Evolutionary conservation across 1,140 invertebrate genomes (phyloP).

Genomic region (Caenorhabditis inopinata): DNA sequence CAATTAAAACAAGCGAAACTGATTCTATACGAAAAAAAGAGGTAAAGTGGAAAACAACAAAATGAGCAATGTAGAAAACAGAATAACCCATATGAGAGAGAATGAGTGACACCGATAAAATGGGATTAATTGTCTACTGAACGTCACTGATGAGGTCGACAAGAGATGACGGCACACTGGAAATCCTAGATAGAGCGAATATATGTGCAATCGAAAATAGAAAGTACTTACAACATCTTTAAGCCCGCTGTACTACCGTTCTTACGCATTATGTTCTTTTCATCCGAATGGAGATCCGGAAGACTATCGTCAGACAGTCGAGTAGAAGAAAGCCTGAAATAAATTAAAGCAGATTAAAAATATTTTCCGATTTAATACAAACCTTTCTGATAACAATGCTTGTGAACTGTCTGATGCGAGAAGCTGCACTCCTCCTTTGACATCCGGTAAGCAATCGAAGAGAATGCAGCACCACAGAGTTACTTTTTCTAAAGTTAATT

Average conservation of each 20-base stretch:
- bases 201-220: background rate
- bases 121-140: background rate
- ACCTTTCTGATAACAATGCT: slow-evolving; percentile 38
- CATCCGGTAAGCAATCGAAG: slow-evolving; percentile 62
- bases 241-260: slow-evolving; percentile 45
- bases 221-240: slow-evolving; percentile 43
- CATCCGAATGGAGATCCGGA: slow-evolving; percentile 63
- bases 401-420: slow-evolving; percentile 59
- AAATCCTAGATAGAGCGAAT: background rate
- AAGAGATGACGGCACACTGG: slow-evolving; percentile 37
- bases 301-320: slow-evolving; percentile 58
- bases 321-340: slow-evolving; percentile 47
- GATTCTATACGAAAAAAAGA: background rate
- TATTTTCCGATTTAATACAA: background rate
- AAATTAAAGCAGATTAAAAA: too few species aligned
- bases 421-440: slow-evolving; percentile 49
- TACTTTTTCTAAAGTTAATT: slow-evolving; percentile 53
- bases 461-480: slow-evolving; percentile 58
- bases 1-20: background rate
- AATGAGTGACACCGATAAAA: background rate
- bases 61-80: slow-evolving; percentile 20
- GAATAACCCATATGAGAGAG: background rate
- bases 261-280: slow-evolving; percentile 59
- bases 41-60: background rate
- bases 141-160: slow-evolving; percentile 39